Percentiles rank a stretch among this genome's conserved stretches.
Conservation (phyloP, 2,888 invertebrate species). For the Toxonevra muliebris region DNA sequence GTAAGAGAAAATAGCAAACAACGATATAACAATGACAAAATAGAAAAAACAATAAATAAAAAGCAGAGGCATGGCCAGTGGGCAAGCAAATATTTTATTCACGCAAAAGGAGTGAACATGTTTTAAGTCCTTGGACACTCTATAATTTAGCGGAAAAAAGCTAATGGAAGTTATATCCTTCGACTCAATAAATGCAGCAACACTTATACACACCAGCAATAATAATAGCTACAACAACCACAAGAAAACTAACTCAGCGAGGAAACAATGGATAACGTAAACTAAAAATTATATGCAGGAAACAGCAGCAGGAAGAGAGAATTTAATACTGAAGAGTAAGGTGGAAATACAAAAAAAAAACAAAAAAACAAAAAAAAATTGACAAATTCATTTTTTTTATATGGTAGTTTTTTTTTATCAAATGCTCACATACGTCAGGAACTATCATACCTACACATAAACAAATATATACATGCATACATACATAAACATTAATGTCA, state of each 20-base stretch:
- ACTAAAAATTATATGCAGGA: too few relatives aligned
- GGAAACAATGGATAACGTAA: too few relatives aligned
- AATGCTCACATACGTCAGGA: too few relatives aligned
- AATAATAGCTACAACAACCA: not conserved
- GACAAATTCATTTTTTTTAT: too few relatives aligned
- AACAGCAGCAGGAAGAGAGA: too few relatives aligned
- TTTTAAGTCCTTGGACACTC: not conserved
- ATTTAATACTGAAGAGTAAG: too few relatives aligned
- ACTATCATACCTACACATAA: not conserved
- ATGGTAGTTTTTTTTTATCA: too few relatives aligned
- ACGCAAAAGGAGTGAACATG: not conserved
- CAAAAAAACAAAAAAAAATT: too few relatives aligned
- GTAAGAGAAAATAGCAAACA: not conserved
- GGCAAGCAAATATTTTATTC: not conserved
- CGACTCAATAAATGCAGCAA: not conserved
- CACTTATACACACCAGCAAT: not conserved
- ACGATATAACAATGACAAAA: not conserved
- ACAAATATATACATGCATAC: too few relatives aligned
- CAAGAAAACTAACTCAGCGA: too few relatives aligned
- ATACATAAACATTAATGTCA: not conserved
- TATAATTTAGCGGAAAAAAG: conserved; percentile 3
- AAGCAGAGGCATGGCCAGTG: not conserved
- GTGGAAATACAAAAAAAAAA: too few relatives aligned
- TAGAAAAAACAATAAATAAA: not conserved
- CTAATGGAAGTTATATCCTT: not conserved